Evolutionary conservation across 2,888 invertebrate species (phyloP).

Genomic region (Lypha dubia): DNA sequence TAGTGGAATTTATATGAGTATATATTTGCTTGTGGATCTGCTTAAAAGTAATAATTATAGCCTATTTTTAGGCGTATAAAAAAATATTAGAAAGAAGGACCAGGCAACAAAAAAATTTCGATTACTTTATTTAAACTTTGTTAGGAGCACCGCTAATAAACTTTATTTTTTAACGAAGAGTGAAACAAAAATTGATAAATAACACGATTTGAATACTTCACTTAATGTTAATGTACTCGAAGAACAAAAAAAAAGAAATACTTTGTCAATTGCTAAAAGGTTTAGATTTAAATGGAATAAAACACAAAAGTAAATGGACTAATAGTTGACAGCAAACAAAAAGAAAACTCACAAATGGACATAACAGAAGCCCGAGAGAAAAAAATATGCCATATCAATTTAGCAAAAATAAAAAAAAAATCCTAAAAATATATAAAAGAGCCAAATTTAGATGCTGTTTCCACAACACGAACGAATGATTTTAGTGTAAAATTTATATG

Average conservation of each 20-base stretch:
- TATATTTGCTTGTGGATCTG: too few relatives aligned
- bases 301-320: slow-evolving; percentile 29
- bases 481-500: too few relatives aligned
- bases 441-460: too few relatives aligned
- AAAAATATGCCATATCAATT: not conserved
- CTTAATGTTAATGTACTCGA: slow-evolving; percentile 3
- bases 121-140: not conserved
- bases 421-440: not conserved
- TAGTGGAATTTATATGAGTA: too few relatives aligned
- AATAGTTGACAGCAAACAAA: slow-evolving; percentile 7
- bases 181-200: not conserved
- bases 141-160: not conserved
- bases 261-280: slow-evolving; percentile 39
- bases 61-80: too few relatives aligned
- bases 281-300: slow-evolving; percentile 42
- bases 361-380: not conserved
- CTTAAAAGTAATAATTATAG: too few relatives aligned
- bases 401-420: not conserved
- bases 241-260: too few relatives aligned
- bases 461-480: too few relatives aligned
- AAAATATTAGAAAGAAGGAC: too few relatives aligned
- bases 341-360: not conserved
- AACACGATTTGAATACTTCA: not conserved
- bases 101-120: too few relatives aligned
- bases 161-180: not conserved